Evolutionary conservation across 2,888 invertebrate species (phyloP).

Genomic region (Diarsia brunnea): DNA sequence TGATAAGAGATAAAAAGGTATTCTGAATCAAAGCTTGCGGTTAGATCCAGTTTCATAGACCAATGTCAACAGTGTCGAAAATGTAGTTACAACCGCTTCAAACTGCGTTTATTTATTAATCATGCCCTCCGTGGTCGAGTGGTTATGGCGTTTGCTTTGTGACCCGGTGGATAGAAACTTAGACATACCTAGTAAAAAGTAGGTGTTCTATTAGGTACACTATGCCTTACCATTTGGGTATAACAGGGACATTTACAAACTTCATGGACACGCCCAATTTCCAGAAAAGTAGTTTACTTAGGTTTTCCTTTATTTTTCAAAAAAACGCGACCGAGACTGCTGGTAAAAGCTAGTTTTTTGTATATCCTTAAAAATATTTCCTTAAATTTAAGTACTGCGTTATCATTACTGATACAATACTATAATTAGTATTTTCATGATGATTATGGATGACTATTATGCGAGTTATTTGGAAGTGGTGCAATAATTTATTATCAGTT

Average conservation of each 20-base stretch:
- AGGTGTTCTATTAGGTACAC: neutral
- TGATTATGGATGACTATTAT: neutral
- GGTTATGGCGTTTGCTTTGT: too few relatives aligned
- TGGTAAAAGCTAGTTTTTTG: neutral
- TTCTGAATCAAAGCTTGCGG: constrained; percentile 15
- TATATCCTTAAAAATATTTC: neutral
- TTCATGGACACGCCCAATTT: neutral
- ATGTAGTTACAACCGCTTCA: neutral
- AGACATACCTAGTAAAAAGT: too few relatives aligned
- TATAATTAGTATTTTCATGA: neutral
- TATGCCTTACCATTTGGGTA: neutral
- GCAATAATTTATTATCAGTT: constrained; percentile 11
- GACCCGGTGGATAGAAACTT: too few relatives aligned
- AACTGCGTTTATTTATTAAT: too few relatives aligned
- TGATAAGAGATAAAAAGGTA: constrained; percentile 41
- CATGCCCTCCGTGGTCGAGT: too few relatives aligned
- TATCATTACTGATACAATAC: neutral
- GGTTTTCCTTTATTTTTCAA: neutral
- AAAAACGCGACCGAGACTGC: neutral
- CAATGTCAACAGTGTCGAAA: neutral
- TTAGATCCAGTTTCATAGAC: constrained; percentile 1
- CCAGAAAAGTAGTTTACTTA: neutral
- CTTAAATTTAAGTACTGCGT: neutral
- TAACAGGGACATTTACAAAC: neutral
- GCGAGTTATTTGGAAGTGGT: neutral